A percentile compares a stretch with the other conserved stretches of the same genome.
Conservation (phyloP, 2,888 invertebrate genomes). For the Andrena haemorrhoa region DNA sequence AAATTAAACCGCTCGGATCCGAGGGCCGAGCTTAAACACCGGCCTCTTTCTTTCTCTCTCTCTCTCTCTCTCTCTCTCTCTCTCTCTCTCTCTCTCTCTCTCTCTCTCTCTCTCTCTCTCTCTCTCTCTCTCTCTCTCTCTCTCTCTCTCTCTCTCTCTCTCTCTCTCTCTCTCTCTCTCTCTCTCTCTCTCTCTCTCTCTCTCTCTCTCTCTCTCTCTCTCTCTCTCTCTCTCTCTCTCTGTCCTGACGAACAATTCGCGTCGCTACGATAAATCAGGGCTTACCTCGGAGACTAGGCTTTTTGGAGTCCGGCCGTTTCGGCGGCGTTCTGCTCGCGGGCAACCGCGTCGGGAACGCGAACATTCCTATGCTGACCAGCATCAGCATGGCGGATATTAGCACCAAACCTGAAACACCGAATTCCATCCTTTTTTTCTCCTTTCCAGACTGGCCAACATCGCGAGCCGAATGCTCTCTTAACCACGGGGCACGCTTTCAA, state of each 20-base stretch:
- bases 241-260: slow-evolving; percentile 46
- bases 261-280: slow-evolving; percentile 59
- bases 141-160: slow-evolving; percentile 5
- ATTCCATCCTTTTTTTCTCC: background rate
- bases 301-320: slow-evolving; percentile 84
- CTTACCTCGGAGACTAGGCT: slow-evolving; percentile 89
- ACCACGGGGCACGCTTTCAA: too few relatives aligned
- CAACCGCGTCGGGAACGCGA: slow-evolving; percentile 94
- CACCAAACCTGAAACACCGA: slow-evolving; percentile 89
- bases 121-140: slow-evolving; percentile 1
- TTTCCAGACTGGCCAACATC: background rate
- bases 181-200: slow-evolving; percentile 1
- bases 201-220: slow-evolving; percentile 5
- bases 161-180: slow-evolving; percentile 2
- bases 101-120: slow-evolving; percentile 2
- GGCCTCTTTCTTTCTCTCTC: slow-evolving; percentile 1
- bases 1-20: slow-evolving; percentile 61
- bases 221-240: background rate
- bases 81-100: slow-evolving; percentile 5
- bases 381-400: slow-evolving; percentile 94
- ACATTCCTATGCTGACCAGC: slow-evolving; percentile 94
- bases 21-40: slow-evolving; percentile 52
- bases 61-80: slow-evolving; percentile 1
- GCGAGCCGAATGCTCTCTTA: too few relatives aligned
- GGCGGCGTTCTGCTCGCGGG: slow-evolving; percentile 85